Evolutionary conservation across 2,113 vertebrate species (phyloP).

Genomic region (Butorides virescens): DNA sequence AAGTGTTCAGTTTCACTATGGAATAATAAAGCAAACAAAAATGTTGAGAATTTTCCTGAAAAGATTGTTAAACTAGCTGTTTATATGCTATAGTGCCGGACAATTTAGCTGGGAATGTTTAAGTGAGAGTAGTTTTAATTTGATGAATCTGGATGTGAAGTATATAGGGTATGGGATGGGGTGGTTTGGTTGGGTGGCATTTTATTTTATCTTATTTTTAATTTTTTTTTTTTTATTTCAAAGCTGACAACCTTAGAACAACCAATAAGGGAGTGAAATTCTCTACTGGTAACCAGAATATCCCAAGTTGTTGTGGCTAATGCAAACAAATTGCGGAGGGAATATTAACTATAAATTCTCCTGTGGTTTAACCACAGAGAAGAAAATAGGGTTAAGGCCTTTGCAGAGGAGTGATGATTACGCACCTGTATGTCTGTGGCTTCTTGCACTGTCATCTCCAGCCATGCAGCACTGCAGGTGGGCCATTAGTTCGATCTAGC

Average conservation of each 20-base stretch:
- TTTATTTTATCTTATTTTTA: neutral
- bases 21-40: neutral
- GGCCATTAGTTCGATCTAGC: neutral
- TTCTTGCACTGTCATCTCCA: neutral
- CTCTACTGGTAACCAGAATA: neutral
- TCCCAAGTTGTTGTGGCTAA: neutral
- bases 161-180: neutral
- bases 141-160: neutral
- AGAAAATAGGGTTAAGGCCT: neutral
- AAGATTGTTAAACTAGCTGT: neutral
- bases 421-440: neutral
- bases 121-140: neutral
- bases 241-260: neutral
- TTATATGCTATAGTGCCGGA: neutral
- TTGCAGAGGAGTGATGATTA: neutral
- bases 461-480: neutral
- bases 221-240: neutral
- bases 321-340: neutral
- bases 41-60: neutral
- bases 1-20: neutral
- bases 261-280: neutral
- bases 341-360: neutral
- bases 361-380: neutral
- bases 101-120: neutral
- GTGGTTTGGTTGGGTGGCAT: neutral